Evolutionary conservation across 2,797 vertebrate species (phyloP).

Genomic region (Linurgus olivaceus): DNA sequence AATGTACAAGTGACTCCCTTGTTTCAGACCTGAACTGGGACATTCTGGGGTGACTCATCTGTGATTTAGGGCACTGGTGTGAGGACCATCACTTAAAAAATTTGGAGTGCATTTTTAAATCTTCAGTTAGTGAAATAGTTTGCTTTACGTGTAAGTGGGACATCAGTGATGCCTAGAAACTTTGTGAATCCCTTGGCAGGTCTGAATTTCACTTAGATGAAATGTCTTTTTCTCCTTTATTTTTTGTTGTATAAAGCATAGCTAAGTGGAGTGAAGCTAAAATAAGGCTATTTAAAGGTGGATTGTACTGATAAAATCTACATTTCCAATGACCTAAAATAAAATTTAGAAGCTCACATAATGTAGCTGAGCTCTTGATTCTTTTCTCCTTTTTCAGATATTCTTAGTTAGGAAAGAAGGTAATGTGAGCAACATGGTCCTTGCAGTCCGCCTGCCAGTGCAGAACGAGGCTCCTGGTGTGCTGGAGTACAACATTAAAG

Average conservation of each 20-base stretch:
- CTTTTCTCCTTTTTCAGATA: slow-evolving; percentile 58
- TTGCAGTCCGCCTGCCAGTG: slow-evolving; percentile 80
- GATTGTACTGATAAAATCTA: neutral
- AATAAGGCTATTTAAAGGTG: neutral
- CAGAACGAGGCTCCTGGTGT: slow-evolving; percentile 64
- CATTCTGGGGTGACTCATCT: neutral
- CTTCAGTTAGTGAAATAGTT: neutral
- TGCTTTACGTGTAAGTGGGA: neutral
- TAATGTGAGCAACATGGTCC: slow-evolving; percentile 71
- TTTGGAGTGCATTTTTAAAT: neutral
- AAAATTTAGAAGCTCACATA: neutral
- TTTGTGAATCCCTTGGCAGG: neutral
- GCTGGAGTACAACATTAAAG: slow-evolving; percentile 80
- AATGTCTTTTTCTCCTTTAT: neutral
- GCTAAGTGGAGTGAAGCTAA: neutral
- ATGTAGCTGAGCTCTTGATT: neutral
- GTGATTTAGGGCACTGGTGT: neutral
- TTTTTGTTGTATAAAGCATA: neutral
- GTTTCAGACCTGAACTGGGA: neutral
- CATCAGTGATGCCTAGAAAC: neutral
- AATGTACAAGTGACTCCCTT: neutral
- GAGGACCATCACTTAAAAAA: neutral
- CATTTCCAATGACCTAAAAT: neutral
- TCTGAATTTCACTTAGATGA: neutral
- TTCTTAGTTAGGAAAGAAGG: slow-evolving; percentile 81